phyloP scores from a whole-genome alignment of 2,113 vertebrate genomes.

The Plotosus lineatus region DNA sequence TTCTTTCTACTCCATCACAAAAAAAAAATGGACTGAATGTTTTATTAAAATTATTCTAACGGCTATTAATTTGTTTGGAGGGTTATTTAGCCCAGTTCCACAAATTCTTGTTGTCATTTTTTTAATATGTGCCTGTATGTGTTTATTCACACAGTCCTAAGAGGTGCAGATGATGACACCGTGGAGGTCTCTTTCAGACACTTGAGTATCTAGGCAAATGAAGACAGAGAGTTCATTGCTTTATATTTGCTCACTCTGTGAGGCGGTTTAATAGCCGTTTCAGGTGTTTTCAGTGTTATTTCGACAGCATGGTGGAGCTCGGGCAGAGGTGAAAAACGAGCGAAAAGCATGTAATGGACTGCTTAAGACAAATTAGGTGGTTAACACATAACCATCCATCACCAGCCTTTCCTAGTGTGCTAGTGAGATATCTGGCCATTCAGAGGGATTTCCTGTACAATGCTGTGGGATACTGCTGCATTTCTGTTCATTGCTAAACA shows the following conservation, averaged over 20 bases:
- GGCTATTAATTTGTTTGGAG: too few species aligned
- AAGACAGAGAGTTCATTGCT: background rate
- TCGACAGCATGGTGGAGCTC: background rate
- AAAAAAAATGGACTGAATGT: too few species aligned
- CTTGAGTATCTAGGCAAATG: background rate
- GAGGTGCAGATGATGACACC: background rate
- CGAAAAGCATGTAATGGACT: slow-evolving; percentile 40
- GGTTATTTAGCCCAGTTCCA: too few species aligned
- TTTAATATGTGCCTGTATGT: background rate
- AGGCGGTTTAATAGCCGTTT: background rate
- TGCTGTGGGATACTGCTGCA: slow-evolving; percentile 51
- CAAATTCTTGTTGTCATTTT: background rate
- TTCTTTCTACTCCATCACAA: too few species aligned
- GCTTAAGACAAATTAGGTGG: slow-evolving; percentile 54
- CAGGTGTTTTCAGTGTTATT: background rate
- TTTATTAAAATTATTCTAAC: too few species aligned
- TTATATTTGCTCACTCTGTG: background rate
- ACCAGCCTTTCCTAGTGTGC: background rate
- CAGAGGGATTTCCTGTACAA: background rate
- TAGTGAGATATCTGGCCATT: background rate
- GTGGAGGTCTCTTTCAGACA: too few species aligned
- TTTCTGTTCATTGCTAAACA: slow-evolving; percentile 39
- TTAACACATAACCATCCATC: slow-evolving; percentile 35
- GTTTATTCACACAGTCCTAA: background rate
- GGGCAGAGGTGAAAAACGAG: slow-evolving; percentile 9